Conservation (phyloP, 2,888 invertebrate species). For the Abrostola tripartita region DNA sequence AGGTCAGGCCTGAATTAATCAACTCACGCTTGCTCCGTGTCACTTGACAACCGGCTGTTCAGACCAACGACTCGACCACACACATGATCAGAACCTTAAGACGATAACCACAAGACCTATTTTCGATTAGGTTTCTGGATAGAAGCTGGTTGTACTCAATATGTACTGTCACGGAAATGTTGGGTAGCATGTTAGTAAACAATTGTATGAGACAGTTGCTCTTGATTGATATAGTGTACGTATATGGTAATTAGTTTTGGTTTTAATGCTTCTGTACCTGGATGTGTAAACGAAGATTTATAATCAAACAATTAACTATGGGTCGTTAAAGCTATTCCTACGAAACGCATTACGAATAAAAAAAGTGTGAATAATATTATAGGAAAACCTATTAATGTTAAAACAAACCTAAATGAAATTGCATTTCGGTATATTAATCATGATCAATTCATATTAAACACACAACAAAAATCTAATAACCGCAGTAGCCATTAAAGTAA, state of each 20-base stretch:
- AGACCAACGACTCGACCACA: slow-evolving; percentile 44
- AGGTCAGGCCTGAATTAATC: slow-evolving; percentile 72
- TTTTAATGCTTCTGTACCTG: slow-evolving; percentile 5
- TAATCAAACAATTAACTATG: neutral
- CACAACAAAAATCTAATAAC: slow-evolving; percentile 64
- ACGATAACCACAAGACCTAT: slow-evolving; percentile 10
- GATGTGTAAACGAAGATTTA: neutral
- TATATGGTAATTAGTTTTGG: slow-evolving; percentile 28
- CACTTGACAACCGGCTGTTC: slow-evolving; percentile 64
- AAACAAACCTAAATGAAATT: slow-evolving; percentile 6
- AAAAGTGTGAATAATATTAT: no score
- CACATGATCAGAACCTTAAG: slow-evolving; percentile 27
- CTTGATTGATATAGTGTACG: slow-evolving; percentile 49
- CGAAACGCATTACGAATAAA: no score
- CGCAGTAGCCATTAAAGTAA: slow-evolving; percentile 67
- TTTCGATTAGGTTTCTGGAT: slow-evolving; percentile 10
- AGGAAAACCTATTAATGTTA: neutral
- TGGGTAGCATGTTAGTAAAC: slow-evolving; percentile 56
- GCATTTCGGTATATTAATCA: slow-evolving; percentile 48
- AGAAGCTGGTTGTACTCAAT: slow-evolving; percentile 43
- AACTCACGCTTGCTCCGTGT: slow-evolving; percentile 64
- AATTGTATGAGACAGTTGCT: slow-evolving; percentile 55
- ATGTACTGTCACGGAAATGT: slow-evolving; percentile 56
- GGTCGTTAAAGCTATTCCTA: no score
- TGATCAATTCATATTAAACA: slow-evolving; percentile 57